Conservation (phyloP, 2,888 invertebrate genomes). For the Nephrotoma flavescens region DNA sequence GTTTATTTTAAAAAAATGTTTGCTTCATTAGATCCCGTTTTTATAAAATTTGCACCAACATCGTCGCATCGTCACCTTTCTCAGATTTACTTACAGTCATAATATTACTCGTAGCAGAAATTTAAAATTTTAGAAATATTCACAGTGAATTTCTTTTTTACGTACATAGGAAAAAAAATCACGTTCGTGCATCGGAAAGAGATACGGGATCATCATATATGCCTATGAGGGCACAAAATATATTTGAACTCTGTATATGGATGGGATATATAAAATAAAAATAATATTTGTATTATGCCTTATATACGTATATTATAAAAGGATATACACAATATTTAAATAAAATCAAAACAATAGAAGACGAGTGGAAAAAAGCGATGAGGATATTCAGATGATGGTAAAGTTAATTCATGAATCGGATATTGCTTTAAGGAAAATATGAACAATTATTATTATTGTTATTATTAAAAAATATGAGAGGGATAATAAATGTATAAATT, state of each 20-base stretch:
- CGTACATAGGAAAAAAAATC: neutral
- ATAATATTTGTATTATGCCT: neutral
- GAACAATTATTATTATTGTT: neutral
- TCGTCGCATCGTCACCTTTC: neutral
- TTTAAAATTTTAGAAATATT: neutral
- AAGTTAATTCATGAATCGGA: slow-evolving; percentile 10
- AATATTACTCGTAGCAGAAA: neutral
- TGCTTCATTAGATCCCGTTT: neutral
- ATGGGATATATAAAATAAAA: neutral
- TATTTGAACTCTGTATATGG: neutral
- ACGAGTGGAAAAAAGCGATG: neutral
- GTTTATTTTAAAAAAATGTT: neutral
- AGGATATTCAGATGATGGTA: slow-evolving; percentile 8
- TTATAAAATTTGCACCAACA: neutral
- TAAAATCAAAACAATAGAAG: neutral
- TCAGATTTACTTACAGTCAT: neutral
- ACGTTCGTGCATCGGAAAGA: neutral
- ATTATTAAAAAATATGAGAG: neutral
- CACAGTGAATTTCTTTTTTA: neutral
- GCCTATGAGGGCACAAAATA: neutral
- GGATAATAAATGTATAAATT: neutral
- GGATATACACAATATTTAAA: neutral
- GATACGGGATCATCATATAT: neutral
- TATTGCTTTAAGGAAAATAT: slow-evolving; percentile 6
- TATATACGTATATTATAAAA: neutral